These are phyloP conservation scores for Cervus canadensis DNA, from an alignment of 2,113 vertebrate species.

Conservation along the genomic window DNA sequence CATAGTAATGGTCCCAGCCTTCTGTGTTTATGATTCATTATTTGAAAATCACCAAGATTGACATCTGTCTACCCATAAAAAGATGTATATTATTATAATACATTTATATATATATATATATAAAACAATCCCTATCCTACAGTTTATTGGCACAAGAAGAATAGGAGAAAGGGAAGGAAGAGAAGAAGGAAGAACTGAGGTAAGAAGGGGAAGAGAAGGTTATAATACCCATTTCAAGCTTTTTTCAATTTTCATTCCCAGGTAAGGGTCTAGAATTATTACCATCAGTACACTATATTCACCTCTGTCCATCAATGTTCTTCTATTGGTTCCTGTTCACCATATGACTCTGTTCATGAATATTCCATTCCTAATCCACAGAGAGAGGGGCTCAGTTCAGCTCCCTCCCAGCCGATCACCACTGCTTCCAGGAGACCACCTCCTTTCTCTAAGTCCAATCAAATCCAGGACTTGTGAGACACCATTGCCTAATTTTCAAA, in stretches of 20 bases:
- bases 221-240: not conserved
- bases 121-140: not conserved
- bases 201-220: not conserved
- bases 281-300: not conserved
- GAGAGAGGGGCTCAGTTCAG: not conserved
- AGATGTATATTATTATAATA: not conserved
- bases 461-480: not conserved
- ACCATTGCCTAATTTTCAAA: not conserved
- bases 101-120: not conserved
- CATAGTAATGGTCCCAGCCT: not conserved
- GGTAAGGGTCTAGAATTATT: not conserved
- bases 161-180: not conserved
- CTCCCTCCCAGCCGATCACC: not conserved
- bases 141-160: not conserved
- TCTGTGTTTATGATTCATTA: not conserved
- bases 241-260: not conserved
- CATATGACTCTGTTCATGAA: not conserved
- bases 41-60: conserved; percentile 22
- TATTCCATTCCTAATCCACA: not conserved
- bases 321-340: not conserved
- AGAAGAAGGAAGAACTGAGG: not conserved
- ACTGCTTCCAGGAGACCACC: not conserved
- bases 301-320: not conserved
- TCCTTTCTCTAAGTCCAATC: not conserved
- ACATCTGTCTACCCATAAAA: not conserved